Evolutionary conservation across 2,888 invertebrate genomes (phyloP).

Genomic region (Dendrolimus houi): DNA sequence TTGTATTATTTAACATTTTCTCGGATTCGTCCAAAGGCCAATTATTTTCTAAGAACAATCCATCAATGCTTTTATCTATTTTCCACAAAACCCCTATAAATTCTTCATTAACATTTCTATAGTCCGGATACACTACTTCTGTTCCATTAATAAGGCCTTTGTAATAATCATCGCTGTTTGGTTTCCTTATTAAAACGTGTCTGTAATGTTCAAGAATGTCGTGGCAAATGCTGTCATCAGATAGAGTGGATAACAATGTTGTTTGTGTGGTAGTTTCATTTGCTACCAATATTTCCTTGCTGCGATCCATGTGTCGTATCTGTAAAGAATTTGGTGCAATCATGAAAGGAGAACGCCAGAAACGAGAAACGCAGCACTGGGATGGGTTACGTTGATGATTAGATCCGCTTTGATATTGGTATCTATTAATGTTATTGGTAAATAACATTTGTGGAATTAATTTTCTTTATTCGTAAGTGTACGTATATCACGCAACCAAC

Average conservation of each 20-base stretch:
- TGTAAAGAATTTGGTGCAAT: not conserved
- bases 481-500: too few relatives aligned
- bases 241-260: not conserved
- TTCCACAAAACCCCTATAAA: slow-evolving; percentile 41
- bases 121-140: slow-evolving; percentile 45
- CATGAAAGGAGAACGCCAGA: too few relatives aligned
- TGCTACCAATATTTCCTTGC: not conserved
- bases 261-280: not conserved
- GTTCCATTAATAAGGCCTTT: not conserved
- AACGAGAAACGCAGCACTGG: too few relatives aligned
- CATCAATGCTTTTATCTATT: slow-evolving; percentile 40
- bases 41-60: slow-evolving; percentile 68
- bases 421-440: too few relatives aligned
- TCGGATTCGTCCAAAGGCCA: slow-evolving; percentile 68
- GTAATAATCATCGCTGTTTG: not conserved
- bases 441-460: too few relatives aligned
- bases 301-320: not conserved
- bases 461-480: too few relatives aligned
- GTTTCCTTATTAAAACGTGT: not conserved
- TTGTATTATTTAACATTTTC: slow-evolving; percentile 42
- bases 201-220: not conserved
- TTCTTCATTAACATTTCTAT: slow-evolving; percentile 24
- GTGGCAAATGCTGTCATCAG: not conserved
- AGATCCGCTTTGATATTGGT: too few relatives aligned
- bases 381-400: too few relatives aligned